Conservation (phyloP, 2,888 invertebrate species). For the Slavum lentiscoides region DNA sequence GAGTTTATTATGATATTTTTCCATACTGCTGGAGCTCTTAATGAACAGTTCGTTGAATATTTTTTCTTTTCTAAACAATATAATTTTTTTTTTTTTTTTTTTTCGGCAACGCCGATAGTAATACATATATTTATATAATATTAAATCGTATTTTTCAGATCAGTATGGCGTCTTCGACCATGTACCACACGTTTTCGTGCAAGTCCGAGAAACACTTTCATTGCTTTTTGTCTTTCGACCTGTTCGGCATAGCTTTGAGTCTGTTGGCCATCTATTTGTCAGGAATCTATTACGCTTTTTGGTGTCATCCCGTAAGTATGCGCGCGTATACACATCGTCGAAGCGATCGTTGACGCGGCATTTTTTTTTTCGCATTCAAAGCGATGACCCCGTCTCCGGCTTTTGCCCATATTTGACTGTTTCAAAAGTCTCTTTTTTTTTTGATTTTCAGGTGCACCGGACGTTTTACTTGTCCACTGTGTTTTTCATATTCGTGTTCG, state of each 20-base stretch:
- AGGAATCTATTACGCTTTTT: conserved; percentile 95
- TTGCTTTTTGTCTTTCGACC: conserved; percentile 84
- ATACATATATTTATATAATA: background rate
- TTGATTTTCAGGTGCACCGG: conserved; percentile 19
- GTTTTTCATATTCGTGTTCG: conserved; percentile 76
- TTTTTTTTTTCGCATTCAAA: too few relatives aligned
- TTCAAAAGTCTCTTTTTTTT: too few relatives aligned
- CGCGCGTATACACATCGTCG: too few relatives aligned
- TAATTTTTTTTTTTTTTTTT: too few relatives aligned
- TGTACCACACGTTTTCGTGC: conserved; percentile 94
- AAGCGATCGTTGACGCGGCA: too few relatives aligned
- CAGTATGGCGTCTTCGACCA: conserved; percentile 88
- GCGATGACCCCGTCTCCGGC: too few relatives aligned
- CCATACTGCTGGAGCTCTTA: too few relatives aligned
- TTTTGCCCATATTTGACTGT: too few relatives aligned
- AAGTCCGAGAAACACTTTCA: conserved; percentile 84
- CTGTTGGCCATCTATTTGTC: conserved; percentile 92
- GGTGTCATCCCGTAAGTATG: conserved; percentile 82
- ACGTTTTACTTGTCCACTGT: conserved; percentile 83
- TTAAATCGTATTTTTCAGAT: conserved; percentile 65
- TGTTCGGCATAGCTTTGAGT: conserved; percentile 91
- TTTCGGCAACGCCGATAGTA: too few relatives aligned
- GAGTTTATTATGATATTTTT: too few relatives aligned
- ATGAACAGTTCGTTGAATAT: too few relatives aligned
- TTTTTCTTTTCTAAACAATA: too few relatives aligned